These are phyloP conservation scores for Spodoptera frugiperda DNA, from an alignment of 1,140 invertebrate genomes.

Conservation along the genomic window DNA sequence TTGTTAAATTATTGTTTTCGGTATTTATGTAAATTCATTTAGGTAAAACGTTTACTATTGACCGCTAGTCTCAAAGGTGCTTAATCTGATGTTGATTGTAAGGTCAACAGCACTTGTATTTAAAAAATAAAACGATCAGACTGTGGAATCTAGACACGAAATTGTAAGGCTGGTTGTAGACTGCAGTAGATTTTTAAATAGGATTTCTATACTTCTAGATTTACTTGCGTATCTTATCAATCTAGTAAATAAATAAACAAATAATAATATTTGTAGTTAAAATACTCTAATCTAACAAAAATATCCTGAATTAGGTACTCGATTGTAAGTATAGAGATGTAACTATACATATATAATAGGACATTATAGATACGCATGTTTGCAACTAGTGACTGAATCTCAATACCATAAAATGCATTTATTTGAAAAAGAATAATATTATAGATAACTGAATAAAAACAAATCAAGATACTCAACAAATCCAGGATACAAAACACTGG, in stretches of 20 bases:
- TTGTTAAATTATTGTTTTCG: not conserved
- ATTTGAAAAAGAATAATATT: not conserved
- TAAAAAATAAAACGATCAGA: not conserved
- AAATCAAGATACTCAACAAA: no score
- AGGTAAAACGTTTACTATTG: not conserved
- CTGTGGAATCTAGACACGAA: conserved; percentile 20
- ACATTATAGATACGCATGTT: not conserved
- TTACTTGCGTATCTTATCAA: no score
- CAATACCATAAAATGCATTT: not conserved
- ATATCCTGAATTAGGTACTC: not conserved
- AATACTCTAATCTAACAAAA: no score
- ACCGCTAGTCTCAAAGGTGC: not conserved
- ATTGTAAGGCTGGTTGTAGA: not conserved
- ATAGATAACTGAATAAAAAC: no score
- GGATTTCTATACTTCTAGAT: no score
- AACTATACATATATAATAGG: not conserved
- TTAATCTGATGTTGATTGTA: not conserved
- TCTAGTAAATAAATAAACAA: not conserved
- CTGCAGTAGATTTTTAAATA: no score
- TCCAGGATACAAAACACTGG: no score
- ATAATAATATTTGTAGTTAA: not conserved
- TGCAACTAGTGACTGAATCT: not conserved
- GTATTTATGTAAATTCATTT: not conserved
- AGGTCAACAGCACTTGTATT: conserved; percentile 25
- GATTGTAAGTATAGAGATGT: not conserved